Base-by-base conservation (phyloP, 1,140 invertebrate species). In the Apis dorsata region DNA sequence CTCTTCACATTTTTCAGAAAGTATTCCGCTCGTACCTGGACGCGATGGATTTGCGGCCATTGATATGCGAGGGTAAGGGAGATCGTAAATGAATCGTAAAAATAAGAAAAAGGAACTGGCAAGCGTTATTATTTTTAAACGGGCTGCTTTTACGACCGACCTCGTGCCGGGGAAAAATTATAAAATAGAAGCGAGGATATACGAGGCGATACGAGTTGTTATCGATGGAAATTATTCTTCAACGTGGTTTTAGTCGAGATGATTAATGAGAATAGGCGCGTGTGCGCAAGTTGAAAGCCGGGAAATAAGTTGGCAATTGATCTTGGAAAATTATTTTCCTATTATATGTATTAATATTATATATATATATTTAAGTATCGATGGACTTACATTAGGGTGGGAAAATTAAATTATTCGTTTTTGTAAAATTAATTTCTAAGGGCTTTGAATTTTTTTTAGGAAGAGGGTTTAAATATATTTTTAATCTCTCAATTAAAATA, bases 11-110 rank as follows among this genome's bases (percentile, higher is more conserved):
- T n/a, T 59, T 11, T 10, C 55, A 85, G 88, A 75, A 19, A 74
- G 79, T 91, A 62, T 94, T 95, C 80, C 89, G 90, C 59, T 80
- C 82, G n/a, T 92, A 91, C 77, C 80, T 93, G 76, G 88, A 93
- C 60, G 86, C 86, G 73, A 65, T 84, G 11, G 87, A 91, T 51
- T 71, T 53, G 76, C 87, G 81, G 78, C 82, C 85, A 51, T 76
- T 84, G 62, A 63, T 71, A 71, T 85, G 80, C 69, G 63, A 79
- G 57, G 90, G 91, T 92, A 88, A 81, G 78, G 65, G 62, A 68
- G 77, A 1, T 60, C 51, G 13, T 60, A 51, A 86, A 81, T 60
- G 83, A 79, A 87, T 77, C 66, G 57, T 76, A 72, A 84, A 76
- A 44, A 44, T 44, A 44, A 44, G 5, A 44, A 0, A 44, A 85